Evolutionary conservation across 2,888 invertebrate species (phyloP), one percentile per base, ranked within the genome.

Genomic region (Gisinianus flammeolus): DNA sequence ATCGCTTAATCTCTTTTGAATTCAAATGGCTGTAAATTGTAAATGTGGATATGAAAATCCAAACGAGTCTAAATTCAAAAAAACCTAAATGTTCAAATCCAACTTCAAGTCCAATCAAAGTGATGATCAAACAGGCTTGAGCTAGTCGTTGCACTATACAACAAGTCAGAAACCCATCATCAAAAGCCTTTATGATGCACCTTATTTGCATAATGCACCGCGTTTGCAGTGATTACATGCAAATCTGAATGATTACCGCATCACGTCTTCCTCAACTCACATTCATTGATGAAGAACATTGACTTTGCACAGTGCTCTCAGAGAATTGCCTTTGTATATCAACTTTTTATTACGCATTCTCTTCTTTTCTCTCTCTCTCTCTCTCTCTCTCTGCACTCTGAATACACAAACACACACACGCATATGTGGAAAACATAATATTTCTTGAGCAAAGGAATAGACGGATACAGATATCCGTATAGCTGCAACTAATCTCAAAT

Each of bases 111-210:
- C 62, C 62, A 76, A 79, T 76, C 79, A 79, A 79, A 79, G 79
- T 71, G 66, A 68, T 78, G n/a, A 62, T 62, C 79, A 76, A 79
- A 79, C 79, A 58, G 76, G 79, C 76, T 76, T 79, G n/a, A 30
- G 24, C 8, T 6, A 22, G 67, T 33, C 68, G 33, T 35, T 35
- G 68, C 68, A 68, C 64, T 64, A 26, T 28, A 64, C 30, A 26
- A 62, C 26, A 24, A 62, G 44, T 44, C 62, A 24, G 8, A 24
- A 62, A 22, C 62, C 62, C 24, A 62, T 62, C 62, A 62, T 54
- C 74, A 74, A 74, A 66, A 31, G 19, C 44, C 30, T 54, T 74
- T 72, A 72, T 33, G 72, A 72, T 72, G 72, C 72, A 72, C 28
- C 72, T 35, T 74, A 66, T 74, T 74, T 74, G 66, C 73, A 74